Evolutionary conservation across 2,797 vertebrate genomes (phyloP).

Genomic region (Meda fulgida): DNA sequence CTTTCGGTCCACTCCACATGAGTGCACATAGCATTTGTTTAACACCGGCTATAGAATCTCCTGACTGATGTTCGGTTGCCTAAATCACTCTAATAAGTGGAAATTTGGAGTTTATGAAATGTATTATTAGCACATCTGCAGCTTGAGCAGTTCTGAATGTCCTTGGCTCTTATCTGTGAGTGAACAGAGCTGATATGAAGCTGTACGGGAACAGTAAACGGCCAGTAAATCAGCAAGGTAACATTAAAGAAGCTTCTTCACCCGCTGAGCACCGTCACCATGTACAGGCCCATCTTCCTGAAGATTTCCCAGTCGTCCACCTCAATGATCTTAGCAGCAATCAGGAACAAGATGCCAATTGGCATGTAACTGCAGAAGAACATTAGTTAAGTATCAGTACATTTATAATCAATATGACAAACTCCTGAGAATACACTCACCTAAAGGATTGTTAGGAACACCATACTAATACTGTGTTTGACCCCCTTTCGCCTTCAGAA

Average conservation of each 20-base stretch:
- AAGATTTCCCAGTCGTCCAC: conserved; percentile 99
- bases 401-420: not conserved
- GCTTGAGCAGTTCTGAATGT: conserved; percentile 79
- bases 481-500: too few species aligned
- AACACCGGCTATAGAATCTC: conserved; percentile 47
- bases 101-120: conserved; percentile 68
- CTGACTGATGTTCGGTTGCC: conserved; percentile 59
- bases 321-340: conserved; percentile 97
- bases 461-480: too few species aligned
- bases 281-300: conserved; percentile 95
- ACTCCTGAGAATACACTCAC: not conserved
- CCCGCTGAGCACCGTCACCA: conserved; percentile 97
- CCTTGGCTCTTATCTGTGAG: conserved; percentile 76
- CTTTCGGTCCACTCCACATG: conserved; percentile 50
- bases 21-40: conserved; percentile 42
- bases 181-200: conserved; percentile 64
- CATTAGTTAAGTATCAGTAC: not conserved
- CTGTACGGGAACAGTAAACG: conserved; percentile 53
- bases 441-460: too few species aligned
- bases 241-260: conserved; percentile 71
- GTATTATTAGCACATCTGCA: conserved; percentile 75
- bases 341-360: conserved; percentile 93
- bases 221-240: conserved; percentile 64
- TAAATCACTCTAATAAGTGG: conserved; percentile 64
- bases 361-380: conserved; percentile 92